phyloP scores from a whole-genome alignment of 2,113 vertebrate genomes.

The Rattus norvegicus region DNA sequence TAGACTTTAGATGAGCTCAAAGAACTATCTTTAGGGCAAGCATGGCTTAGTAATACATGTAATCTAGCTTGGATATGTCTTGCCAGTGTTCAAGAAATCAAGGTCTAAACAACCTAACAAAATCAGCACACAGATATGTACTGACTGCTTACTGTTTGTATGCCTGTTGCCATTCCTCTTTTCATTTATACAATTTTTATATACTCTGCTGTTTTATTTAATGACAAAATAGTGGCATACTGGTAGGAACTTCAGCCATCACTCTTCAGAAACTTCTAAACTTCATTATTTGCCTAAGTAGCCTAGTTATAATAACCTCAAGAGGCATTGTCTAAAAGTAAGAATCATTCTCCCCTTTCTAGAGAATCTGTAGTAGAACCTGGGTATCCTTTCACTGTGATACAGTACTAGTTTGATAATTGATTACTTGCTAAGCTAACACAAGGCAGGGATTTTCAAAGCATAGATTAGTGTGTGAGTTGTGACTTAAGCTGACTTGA shows the following conservation, averaged over 20 bases:
- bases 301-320: not conserved
- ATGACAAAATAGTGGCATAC: not conserved
- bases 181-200: not conserved
- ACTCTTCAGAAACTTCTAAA: not conserved
- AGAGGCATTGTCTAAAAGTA: not conserved
- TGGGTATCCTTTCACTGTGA: not conserved
- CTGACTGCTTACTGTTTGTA: not conserved
- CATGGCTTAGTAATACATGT: not conserved
- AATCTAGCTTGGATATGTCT: not conserved
- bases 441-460: not conserved
- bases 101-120: not conserved
- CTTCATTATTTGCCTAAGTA: not conserved
- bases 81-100: not conserved
- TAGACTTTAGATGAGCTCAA: not conserved
- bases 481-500: slow-evolving; percentile 5
- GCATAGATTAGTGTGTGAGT: not conserved
- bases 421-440: not conserved
- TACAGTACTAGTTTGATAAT: not conserved
- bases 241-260: not conserved
- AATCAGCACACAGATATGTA: not conserved
- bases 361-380: not conserved
- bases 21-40: not conserved
- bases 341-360: not conserved
- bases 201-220: not conserved
- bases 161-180: not conserved